These are phyloP conservation scores for Percopsis transmontana DNA, from an alignment of 2,113 vertebrate species.

Conservation along the genomic window DNA sequence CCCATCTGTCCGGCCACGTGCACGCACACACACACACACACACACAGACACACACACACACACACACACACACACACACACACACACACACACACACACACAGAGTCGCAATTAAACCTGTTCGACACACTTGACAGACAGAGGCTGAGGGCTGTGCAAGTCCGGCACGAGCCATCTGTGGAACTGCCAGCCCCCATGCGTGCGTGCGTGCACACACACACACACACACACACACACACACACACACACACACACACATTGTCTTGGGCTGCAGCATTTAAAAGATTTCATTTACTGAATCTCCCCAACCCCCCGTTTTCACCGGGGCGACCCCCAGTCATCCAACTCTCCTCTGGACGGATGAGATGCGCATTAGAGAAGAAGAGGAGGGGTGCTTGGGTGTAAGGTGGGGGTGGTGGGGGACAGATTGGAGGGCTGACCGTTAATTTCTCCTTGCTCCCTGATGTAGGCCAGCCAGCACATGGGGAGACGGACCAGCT, in stretches of 20 bases:
- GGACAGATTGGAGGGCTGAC: slow-evolving; percentile 55
- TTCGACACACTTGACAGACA: slow-evolving; percentile 69
- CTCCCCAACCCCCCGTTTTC: slow-evolving; percentile 1
- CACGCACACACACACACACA: slow-evolving; percentile 13
- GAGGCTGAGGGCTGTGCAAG: slow-evolving; percentile 52
- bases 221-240: neutral
- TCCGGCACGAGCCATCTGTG: slow-evolving; percentile 74
- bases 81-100: slow-evolving; percentile 33
- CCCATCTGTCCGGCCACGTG: slow-evolving; percentile 66
- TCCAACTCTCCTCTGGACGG: slow-evolving; percentile 20
- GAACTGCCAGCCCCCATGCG: slow-evolving; percentile 4
- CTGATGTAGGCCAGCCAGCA: slow-evolving; percentile 61
- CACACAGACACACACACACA: neutral
- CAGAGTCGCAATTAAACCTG: slow-evolving; percentile 66
- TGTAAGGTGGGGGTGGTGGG: slow-evolving; percentile 12
- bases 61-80: slow-evolving; percentile 32
- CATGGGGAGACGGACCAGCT: slow-evolving; percentile 43
- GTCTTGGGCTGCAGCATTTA: slow-evolving; percentile 5
- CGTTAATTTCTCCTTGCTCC: slow-evolving; percentile 37
- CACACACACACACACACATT: neutral
- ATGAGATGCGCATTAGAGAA: slow-evolving; percentile 1
- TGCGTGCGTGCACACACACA: neutral
- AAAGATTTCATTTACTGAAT: slow-evolving; percentile 24
- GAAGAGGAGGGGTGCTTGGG: slow-evolving; percentile 6
- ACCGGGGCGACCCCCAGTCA: slow-evolving; percentile 8